Conservation (phyloP, 2,797 vertebrate genomes). For the Melanotaenia nigrans region DNA sequence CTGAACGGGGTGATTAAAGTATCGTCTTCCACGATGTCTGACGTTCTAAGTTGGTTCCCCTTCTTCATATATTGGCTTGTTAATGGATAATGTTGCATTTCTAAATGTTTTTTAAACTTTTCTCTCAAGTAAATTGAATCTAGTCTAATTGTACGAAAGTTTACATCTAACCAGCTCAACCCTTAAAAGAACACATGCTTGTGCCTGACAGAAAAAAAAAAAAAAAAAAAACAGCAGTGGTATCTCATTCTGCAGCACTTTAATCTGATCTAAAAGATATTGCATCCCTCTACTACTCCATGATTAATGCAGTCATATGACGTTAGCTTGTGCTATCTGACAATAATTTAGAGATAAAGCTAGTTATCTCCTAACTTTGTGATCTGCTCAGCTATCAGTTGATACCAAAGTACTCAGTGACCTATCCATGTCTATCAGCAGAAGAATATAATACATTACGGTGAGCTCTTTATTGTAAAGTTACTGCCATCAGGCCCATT, state of each 20-base stretch:
- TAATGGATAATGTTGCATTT: too few species aligned
- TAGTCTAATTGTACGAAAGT: background rate
- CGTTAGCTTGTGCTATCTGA: background rate
- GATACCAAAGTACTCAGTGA: conserved; percentile 18
- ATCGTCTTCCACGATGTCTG: too few species aligned
- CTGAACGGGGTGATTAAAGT: too few species aligned
- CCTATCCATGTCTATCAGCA: background rate
- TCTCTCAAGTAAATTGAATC: background rate
- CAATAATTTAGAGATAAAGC: background rate
- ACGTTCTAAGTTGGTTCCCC: too few species aligned
- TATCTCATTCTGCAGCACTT: background rate
- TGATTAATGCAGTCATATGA: conserved; percentile 5
- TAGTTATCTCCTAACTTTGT: conserved; percentile 20
- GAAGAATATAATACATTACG: background rate
- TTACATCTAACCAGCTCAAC: too few species aligned
- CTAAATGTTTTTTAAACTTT: background rate
- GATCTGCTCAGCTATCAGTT: background rate
- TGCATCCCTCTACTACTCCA: background rate
- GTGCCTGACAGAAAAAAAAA: background rate
- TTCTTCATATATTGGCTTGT: too few species aligned
- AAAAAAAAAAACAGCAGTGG: too few species aligned
- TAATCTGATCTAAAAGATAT: background rate
- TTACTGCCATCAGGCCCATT: background rate
- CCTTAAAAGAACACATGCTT: background rate
- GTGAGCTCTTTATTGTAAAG: background rate